phyloP scores from a whole-genome alignment of 2,888 invertebrate genomes.

The Agrotis segetum region DNA sequence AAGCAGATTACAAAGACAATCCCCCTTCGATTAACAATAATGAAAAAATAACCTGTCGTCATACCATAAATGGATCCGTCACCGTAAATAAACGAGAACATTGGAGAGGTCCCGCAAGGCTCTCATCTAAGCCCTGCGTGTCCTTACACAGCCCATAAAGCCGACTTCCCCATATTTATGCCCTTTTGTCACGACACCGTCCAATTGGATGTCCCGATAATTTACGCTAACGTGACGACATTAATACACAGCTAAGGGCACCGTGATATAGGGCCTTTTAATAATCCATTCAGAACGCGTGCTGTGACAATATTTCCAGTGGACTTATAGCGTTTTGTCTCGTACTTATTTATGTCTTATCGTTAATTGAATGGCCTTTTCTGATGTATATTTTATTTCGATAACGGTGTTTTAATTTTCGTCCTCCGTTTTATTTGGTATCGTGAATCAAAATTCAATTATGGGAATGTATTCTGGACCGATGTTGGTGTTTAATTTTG shows the following conservation, averaged over 20 bases:
- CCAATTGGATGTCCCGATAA: conserved; percentile 88
- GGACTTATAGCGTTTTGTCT: conserved; percentile 70
- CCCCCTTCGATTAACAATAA: conserved; percentile 49
- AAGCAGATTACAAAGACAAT: conserved; percentile 19
- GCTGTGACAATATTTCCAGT: conserved; percentile 80
- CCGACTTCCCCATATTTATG: conserved; percentile 85
- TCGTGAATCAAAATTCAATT: conserved; percentile 61
- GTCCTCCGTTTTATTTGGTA: conserved; percentile 47
- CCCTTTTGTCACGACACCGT: conserved; percentile 87
- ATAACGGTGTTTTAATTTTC: conserved; percentile 54
- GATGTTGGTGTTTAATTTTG: conserved; percentile 60
- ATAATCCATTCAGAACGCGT: conserved; percentile 77
- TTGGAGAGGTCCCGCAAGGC: conserved; percentile 76
- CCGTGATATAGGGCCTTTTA: conserved; percentile 80
- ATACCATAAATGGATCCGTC: conserved; percentile 64
- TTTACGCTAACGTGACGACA: conserved; percentile 86
- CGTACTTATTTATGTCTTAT: conserved; percentile 72
- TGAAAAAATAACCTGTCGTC: conserved; percentile 57
- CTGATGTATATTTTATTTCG: conserved; percentile 58
- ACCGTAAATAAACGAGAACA: conserved; percentile 65
- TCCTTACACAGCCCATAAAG: conserved; percentile 78
- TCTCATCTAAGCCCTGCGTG: conserved; percentile 80
- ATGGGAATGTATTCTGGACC: conserved; percentile 38
- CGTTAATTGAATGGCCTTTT: conserved; percentile 75
- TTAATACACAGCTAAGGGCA: conserved; percentile 78